Percentiles rank a stretch among this genome's conserved stretches.
These are phyloP conservation scores for Hermatobates lingyangjiaoensis DNA, from an alignment of 1,140 invertebrate species.

Conservation along the genomic window DNA sequence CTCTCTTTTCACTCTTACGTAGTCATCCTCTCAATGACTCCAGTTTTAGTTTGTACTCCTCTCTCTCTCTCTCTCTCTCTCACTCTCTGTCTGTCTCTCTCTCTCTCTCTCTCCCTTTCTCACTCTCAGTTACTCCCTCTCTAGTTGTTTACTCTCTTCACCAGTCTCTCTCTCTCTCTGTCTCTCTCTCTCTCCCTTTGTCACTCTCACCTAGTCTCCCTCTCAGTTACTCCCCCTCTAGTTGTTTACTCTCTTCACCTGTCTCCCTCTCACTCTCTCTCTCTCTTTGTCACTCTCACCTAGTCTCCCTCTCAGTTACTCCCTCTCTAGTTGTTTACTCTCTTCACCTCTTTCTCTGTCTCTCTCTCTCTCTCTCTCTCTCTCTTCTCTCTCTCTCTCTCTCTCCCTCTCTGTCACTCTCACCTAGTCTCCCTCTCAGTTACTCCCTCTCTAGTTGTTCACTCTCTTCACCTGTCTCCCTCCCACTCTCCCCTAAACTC, in stretches of 20 bases:
- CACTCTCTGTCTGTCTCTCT: background rate
- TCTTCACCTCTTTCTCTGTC: background rate
- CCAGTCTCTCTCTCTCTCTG: background rate
- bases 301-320: background rate
- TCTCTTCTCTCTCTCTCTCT: background rate
- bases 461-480: background rate
- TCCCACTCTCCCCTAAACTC: background rate
- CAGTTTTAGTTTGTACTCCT: background rate
- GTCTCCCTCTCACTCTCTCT: background rate
- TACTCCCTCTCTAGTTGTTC: background rate
- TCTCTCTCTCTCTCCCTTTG: background rate
- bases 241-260: too few relatives aligned
- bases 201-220: background rate
- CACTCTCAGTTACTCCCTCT: background rate
- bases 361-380: background rate
- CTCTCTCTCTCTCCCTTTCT: background rate
- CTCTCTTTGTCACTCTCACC: background rate
- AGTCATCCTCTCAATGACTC: background rate
- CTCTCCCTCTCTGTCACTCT: background rate
- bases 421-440: background rate
- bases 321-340: background rate
- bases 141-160: background rate
- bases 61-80: background rate
- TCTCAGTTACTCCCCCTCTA: background rate
- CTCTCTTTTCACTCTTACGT: background rate